Conservation (phyloP, 2,113 vertebrate genomes). For the Brachyhypopomus occidentalis region DNA sequence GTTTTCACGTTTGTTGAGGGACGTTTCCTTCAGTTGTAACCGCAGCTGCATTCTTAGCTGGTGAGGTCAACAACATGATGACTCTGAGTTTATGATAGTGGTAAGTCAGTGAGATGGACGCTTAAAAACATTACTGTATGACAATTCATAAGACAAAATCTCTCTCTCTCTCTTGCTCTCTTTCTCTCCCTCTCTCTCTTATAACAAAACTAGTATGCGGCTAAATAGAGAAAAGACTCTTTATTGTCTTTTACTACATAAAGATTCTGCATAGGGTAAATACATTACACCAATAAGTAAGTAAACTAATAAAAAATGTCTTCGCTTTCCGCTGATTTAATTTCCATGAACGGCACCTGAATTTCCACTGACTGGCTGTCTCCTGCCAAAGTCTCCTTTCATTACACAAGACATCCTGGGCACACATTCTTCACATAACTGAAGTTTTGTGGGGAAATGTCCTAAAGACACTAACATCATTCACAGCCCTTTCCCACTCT, state of each 20-base stretch:
- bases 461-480: slow-evolving; percentile 54
- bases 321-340: not conserved
- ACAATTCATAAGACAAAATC: not conserved
- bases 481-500: slow-evolving; percentile 28
- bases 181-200: not conserved
- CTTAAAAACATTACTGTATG: not conserved
- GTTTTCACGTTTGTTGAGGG: slow-evolving; percentile 33
- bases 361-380: slow-evolving; percentile 24
- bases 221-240: slow-evolving; percentile 25
- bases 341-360: slow-evolving; percentile 38
- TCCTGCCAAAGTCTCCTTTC: slow-evolving; percentile 34
- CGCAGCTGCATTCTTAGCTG: slow-evolving; percentile 6
- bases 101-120: not conserved
- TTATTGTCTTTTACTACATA: not conserved
- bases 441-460: slow-evolving; percentile 25
- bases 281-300: slow-evolving; percentile 15
- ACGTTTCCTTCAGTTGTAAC: slow-evolving; percentile 13
- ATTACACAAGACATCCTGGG: slow-evolving; percentile 48
- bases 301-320: not conserved
- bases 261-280: not conserved
- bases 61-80: not conserved
- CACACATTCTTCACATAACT: slow-evolving; percentile 58
- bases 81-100: not conserved
- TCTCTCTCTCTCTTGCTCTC: not conserved
- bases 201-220: not conserved